Conservation (phyloP, 2,113 vertebrate genomes). For the Chaenocephalus aceratus region DNA sequence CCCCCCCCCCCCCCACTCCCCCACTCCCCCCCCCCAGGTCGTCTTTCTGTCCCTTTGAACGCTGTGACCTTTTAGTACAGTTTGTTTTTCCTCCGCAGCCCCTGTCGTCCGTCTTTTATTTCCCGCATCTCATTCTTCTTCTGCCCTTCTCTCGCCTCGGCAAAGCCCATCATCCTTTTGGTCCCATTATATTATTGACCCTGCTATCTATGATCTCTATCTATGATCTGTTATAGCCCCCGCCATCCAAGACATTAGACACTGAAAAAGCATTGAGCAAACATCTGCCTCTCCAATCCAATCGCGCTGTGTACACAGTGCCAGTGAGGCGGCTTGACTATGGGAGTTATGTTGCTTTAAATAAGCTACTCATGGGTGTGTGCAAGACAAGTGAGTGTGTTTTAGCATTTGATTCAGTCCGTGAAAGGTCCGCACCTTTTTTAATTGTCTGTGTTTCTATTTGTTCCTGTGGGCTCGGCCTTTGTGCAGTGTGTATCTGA, state of each 20-base stretch:
- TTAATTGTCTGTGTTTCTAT: slow-evolving; percentile 25
- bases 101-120: slow-evolving; percentile 21
- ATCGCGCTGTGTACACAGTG: slow-evolving; percentile 33
- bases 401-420: slow-evolving; percentile 47
- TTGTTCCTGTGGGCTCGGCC: slow-evolving; percentile 41
- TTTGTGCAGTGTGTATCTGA: slow-evolving; percentile 1
- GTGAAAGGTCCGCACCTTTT: slow-evolving; percentile 56
- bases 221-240: too few relatives aligned
- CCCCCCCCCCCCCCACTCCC: not conserved
- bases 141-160: not conserved
- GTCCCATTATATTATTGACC: too few relatives aligned
- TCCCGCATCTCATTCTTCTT: slow-evolving; percentile 3
- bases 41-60: not conserved
- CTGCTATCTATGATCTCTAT: too few relatives aligned
- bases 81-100: not conserved
- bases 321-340: slow-evolving; percentile 34
- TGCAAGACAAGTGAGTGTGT: slow-evolving; percentile 42
- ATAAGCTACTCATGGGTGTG: slow-evolving; percentile 53
- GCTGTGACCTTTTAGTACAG: not conserved
- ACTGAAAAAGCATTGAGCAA: slow-evolving; percentile 23
- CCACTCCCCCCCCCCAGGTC: not conserved
- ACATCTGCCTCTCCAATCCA: slow-evolving; percentile 26
- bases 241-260: slow-evolving; percentile 14
- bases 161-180: slow-evolving; percentile 10
- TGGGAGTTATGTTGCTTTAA: slow-evolving; percentile 13